phyloP scores from a whole-genome alignment of 2,888 invertebrate genomes.

The Steinernema hermaphroditum region DNA sequence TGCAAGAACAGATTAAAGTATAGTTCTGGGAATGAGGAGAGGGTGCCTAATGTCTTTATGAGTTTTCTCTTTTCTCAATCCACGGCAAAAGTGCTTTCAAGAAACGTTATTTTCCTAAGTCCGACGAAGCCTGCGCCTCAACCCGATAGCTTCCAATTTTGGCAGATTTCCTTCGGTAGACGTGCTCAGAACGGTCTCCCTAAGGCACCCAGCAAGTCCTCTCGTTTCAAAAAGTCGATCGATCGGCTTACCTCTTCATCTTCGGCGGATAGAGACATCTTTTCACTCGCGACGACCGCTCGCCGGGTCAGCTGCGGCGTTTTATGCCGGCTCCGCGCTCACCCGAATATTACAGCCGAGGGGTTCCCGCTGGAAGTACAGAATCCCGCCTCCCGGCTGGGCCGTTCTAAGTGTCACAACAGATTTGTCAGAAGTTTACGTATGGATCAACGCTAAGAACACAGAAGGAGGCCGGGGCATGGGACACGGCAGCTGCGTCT shows the following conservation, averaged over 20 bases:
- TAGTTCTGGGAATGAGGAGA: too few species aligned
- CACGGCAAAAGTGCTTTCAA: too few species aligned
- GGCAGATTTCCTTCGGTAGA: too few species aligned
- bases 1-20: too few species aligned
- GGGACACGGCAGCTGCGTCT: background rate
- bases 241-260: conserved; percentile 26
- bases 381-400: background rate
- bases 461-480: background rate
- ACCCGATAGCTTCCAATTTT: too few species aligned
- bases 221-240: background rate
- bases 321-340: conserved; percentile 1
- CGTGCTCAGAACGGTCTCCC: too few species aligned
- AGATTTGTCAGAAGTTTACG: conserved; percentile 14
- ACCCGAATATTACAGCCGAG: conserved; percentile 9
- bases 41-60: too few species aligned
- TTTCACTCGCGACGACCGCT: conserved; percentile 8
- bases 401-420: conserved; percentile 10
- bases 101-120: too few species aligned
- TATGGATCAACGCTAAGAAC: background rate
- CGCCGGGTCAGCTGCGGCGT: conserved; percentile 28
- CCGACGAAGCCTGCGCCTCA: too few species aligned
- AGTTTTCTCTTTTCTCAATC: too few species aligned
- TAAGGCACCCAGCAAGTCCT: too few species aligned
- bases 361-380: conserved; percentile 13
- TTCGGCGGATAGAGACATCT: conserved; percentile 13